A percentile compares a stretch with the other conserved stretches of the same genome.
Conservation (phyloP, 2,797 vertebrate species). For the Paratrypauchen microcephalus region DNA sequence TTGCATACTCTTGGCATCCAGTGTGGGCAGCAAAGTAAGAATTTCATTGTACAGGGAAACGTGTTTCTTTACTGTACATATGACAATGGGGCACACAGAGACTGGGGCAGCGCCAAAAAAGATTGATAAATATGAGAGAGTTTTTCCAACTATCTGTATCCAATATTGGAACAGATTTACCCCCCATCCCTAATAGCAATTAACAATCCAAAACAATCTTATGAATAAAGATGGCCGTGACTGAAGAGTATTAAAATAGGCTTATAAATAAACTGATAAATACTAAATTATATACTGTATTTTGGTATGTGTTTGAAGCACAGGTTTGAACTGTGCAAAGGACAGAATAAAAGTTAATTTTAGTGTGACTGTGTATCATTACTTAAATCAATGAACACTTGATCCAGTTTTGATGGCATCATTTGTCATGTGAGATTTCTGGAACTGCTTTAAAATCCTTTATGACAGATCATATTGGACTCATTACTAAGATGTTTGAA, state of each 20-base stretch:
- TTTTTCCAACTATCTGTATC: too few relatives aligned
- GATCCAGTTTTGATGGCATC: neutral
- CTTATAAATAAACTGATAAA: neutral
- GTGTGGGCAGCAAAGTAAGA: too few relatives aligned
- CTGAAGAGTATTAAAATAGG: neutral
- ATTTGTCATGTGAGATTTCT: conserved; percentile 31
- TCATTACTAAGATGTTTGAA: conserved; percentile 52
- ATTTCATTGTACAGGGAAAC: too few relatives aligned
- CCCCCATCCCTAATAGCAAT: too few relatives aligned
- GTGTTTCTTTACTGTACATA: too few relatives aligned
- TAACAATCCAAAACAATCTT: too few relatives aligned
- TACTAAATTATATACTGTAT: neutral
- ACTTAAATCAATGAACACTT: neutral
- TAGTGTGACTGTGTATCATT: neutral
- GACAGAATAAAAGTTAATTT: neutral
- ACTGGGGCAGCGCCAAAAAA: too few relatives aligned
- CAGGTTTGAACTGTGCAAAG: neutral
- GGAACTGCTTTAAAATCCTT: conserved; percentile 25
- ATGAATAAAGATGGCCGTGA: neutral
- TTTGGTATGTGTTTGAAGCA: neutral
- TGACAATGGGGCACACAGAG: too few relatives aligned
- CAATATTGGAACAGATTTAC: too few relatives aligned
- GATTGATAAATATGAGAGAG: too few relatives aligned
- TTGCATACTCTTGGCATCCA: too few relatives aligned
- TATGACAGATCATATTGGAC: conserved; percentile 42